Percentiles rank a stretch among this genome's conserved stretches.
These are phyloP conservation scores for Aspidapion aeneum DNA, from an alignment of 2,888 invertebrate species.

Conservation along the genomic window DNA sequence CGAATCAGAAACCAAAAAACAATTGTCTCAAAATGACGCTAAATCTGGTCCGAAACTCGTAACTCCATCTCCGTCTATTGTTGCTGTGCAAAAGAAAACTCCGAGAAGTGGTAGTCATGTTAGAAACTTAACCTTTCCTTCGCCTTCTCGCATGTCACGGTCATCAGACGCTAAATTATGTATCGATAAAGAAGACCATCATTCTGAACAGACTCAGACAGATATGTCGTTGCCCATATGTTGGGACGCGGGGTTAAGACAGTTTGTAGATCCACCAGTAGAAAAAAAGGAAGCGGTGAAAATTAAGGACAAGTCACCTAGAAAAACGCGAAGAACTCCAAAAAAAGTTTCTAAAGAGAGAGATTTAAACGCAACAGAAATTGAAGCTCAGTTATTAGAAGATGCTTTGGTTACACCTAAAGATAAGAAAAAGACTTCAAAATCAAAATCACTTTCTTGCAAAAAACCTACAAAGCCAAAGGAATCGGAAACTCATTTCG, in stretches of 20 bases:
- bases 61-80: constrained; percentile 18
- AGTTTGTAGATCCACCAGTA: constrained; percentile 5
- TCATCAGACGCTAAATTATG: background rate
- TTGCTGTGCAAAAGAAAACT: constrained; percentile 12
- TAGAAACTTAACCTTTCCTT: constrained; percentile 23
- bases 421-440: background rate
- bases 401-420: constrained; percentile 18
- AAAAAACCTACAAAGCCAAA: constrained; percentile 1
- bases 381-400: constrained; percentile 8
- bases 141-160: constrained; percentile 9
- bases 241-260: constrained; percentile 5
- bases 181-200: background rate
- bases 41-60: background rate
- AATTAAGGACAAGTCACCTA: constrained; percentile 5
- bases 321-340: background rate
- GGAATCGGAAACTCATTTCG: background rate
- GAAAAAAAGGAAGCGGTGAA: constrained; percentile 18
- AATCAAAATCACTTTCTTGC: background rate
- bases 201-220: background rate
- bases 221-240: background rate
- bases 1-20: background rate
- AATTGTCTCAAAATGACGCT: background rate
- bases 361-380: constrained; percentile 3
- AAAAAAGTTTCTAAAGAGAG: constrained; percentile 3
- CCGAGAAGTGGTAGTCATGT: constrained; percentile 23